Evolutionary conservation across 2,113 vertebrate genomes (phyloP).

Genomic region (Tiliqua scincoides): DNA sequence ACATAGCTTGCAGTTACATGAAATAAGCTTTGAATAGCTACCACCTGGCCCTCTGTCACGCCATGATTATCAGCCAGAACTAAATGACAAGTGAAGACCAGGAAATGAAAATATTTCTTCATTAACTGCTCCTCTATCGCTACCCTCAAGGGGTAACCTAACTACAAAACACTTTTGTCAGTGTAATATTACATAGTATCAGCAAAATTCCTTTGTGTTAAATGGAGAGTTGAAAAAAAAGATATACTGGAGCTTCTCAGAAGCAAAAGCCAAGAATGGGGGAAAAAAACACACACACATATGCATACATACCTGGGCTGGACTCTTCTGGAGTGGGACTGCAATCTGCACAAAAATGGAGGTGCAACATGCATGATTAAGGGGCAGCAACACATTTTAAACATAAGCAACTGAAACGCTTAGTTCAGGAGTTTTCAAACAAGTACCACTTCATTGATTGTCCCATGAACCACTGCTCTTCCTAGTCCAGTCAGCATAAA

Average conservation of each 20-base stretch:
- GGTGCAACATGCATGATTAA: slow-evolving; percentile 93
- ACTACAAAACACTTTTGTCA: background rate
- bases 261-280: slow-evolving; percentile 67
- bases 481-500: slow-evolving; percentile 6
- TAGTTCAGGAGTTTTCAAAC: slow-evolving; percentile 60
- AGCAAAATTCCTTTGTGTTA: slow-evolving; percentile 46
- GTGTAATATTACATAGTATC: slow-evolving; percentile 21
- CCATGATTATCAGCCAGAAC: background rate
- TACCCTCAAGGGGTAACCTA: background rate
- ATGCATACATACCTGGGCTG: slow-evolving; percentile 96
- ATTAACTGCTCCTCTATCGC: background rate
- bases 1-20: background rate
- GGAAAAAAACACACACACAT: slow-evolving; percentile 63
- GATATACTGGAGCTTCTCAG: slow-evolving; percentile 26
- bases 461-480: slow-evolving; percentile 9
- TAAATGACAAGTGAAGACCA: background rate
- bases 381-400: slow-evolving; percentile 78
- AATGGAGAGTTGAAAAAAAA: slow-evolving; percentile 7
- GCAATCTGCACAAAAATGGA: slow-evolving; percentile 94
- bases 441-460: slow-evolving; percentile 36
- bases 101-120: background rate
- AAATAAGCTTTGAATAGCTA: background rate
- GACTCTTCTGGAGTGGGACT: slow-evolving; percentile 88
- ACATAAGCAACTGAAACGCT: slow-evolving; percentile 77
- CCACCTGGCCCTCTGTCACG: background rate